phyloP scores from a whole-genome alignment of 2,797 vertebrate genomes.

The Aselliscus stoliczkanus region DNA sequence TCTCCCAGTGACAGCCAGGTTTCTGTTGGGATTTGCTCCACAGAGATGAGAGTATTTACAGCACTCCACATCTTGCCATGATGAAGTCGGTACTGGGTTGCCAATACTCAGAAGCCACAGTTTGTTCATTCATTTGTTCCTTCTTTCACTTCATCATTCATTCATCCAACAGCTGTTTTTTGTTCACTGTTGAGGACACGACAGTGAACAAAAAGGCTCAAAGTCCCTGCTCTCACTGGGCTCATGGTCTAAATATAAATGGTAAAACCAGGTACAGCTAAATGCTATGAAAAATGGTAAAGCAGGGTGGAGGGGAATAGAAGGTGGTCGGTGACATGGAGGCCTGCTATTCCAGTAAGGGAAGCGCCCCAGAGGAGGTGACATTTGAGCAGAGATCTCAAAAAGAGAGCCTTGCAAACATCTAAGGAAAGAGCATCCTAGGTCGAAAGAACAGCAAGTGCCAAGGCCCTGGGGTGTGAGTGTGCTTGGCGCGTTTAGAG shows the following conservation, averaged over 20 bases:
- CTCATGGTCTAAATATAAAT: too few relatives aligned
- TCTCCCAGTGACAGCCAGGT: too few relatives aligned
- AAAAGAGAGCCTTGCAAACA: accelerated
- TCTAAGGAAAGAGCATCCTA: neutral
- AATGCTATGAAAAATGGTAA: neutral
- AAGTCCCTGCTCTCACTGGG: neutral
- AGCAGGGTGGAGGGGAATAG: too few relatives aligned
- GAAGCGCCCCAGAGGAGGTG: neutral
- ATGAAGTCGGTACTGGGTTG: neutral
- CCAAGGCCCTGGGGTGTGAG: neutral
- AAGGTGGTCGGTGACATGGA: neutral
- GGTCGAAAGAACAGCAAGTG: neutral
- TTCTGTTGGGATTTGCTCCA: neutral
- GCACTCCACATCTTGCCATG: accelerated
- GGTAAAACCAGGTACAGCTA: neutral
- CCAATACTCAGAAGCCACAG: accelerated
- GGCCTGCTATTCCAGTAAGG: neutral
- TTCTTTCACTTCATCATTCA: neutral
- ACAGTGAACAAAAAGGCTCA: neutral
- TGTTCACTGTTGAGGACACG: neutral
- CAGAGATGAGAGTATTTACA: accelerated
- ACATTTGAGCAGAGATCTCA: neutral
- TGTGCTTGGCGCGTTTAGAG: accelerated
- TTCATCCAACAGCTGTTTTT: neutral
- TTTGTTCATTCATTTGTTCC: accelerated